Conservation (phyloP, 2,888 invertebrate species). For the Eulithis prunata region DNA sequence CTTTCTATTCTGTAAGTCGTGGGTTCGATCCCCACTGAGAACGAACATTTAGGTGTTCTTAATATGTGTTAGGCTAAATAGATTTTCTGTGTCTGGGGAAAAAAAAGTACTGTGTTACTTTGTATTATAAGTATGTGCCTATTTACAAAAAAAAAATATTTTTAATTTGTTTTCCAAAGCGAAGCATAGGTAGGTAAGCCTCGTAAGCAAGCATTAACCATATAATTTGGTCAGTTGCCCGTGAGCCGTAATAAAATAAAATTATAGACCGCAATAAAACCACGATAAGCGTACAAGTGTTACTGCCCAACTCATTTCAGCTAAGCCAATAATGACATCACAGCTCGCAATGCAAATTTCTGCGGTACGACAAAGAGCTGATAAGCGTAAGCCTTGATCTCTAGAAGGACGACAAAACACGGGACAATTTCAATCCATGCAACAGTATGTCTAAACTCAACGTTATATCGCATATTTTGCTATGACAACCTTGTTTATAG, state of each 20-base stretch:
- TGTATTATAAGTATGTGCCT: too few relatives aligned
- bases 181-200: too few relatives aligned
- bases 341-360: slow-evolving; percentile 22
- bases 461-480: neutral
- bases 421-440: neutral
- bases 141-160: too few relatives aligned
- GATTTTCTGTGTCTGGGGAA: too few relatives aligned
- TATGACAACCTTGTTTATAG: neutral
- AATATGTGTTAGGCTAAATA: too few relatives aligned
- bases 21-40: too few relatives aligned
- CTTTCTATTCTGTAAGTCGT: too few relatives aligned
- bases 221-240: neutral
- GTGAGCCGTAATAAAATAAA: slow-evolving; percentile 1
- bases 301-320: slow-evolving; percentile 15
- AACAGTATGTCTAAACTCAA: neutral
- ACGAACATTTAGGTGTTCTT: too few relatives aligned
- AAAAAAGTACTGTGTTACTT: too few relatives aligned
- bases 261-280: slow-evolving; percentile 12
- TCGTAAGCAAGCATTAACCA: neutral
- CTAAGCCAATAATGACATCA: slow-evolving; percentile 26
- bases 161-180: too few relatives aligned
- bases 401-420: neutral
- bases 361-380: slow-evolving; percentile 24
- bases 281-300: slow-evolving; percentile 7
- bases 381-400: slow-evolving; percentile 15